A percentile compares a stretch with the other conserved stretches of the same genome.
phyloP scores from a whole-genome alignment of 2,888 invertebrate genomes.

The Opisthograptis luteolata region DNA sequence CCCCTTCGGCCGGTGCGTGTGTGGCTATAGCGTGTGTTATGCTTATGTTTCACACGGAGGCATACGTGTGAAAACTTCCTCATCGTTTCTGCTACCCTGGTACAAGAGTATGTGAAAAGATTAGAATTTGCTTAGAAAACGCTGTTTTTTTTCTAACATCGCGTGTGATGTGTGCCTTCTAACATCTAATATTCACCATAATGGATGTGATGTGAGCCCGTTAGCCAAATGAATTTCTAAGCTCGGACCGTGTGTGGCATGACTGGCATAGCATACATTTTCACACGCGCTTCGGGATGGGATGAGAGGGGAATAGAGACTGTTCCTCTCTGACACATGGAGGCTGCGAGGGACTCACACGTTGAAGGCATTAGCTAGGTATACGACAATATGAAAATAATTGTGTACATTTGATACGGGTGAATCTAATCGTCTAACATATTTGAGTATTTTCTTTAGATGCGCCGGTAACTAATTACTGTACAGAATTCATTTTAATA shows the following conservation, averaged over 20 bases:
- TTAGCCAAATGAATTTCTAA: conserved; percentile 51
- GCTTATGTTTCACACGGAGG: conserved; percentile 67
- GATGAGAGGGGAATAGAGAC: conserved; percentile 41
- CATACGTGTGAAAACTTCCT: conserved; percentile 72
- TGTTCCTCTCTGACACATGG: conserved; percentile 39
- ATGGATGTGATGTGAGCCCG: conserved; percentile 31
- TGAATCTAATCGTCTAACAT: conserved; percentile 18
- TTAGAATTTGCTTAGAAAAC: conserved; percentile 83
- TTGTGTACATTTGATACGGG: conserved; percentile 35
- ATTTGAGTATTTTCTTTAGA: conserved; percentile 15
- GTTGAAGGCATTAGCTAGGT: conserved; percentile 33
- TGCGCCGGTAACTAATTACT: conserved; percentile 18
- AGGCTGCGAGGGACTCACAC: conserved; percentile 46
- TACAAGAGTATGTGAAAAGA: conserved; percentile 82
- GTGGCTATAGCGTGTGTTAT: conserved; percentile 72
- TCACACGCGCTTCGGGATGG: conserved; percentile 47
- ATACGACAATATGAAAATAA: conserved; percentile 40
- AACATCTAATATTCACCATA: conserved; percentile 27
- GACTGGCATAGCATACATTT: no score
- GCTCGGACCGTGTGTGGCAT: conserved; percentile 41
- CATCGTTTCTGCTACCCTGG: conserved; percentile 66
- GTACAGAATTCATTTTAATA: conserved; percentile 5
- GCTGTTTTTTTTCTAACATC: conserved; percentile 77
- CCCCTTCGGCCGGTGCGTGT: conserved; percentile 79
- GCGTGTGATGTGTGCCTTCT: conserved; percentile 48